Base-by-base conservation (phyloP, 2,888 invertebrate species). In the Mythimna vitellina region DNA sequence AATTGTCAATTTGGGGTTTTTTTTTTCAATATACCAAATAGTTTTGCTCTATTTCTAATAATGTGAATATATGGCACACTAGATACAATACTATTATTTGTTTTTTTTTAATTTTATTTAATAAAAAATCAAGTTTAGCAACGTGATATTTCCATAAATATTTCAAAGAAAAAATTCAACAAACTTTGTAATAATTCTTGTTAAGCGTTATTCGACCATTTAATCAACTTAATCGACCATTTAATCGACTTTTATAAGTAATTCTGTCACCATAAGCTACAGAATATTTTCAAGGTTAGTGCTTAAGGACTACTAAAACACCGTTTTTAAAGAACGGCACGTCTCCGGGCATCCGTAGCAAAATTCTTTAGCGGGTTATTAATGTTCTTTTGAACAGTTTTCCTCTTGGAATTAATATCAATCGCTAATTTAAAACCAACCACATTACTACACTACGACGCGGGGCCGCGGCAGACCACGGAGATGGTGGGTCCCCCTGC, bases 111-210 rank as follows among this genome's bases (percentile, higher is more conserved):
- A 38, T 38, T 38, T 10, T 38, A 8, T 38, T 38, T 38, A 32
- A 53, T 46, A n/a, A 46, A 54, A n/a, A 8, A 25, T 9, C 8
- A 49, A 51, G n/a, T 22, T n/a, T n/a, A 54, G 4, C 17, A 46
- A 46, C 17, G 5, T 46, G 12, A 9, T n/a, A 25, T 12, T n/a
- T 20, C 29, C 17, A 6, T 49, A 49, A 20, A 20, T 51, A 57
- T 62, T 56, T 61, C 12, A 51, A 14, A 51, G 9, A 20, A 53
- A 22, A 7, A 25, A 68, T 62, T 63, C 7, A 53, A 46, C 10
- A 51, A 56, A 62, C 49, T 35, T 62, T 25, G n/a, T 51, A 3
- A 29, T 42, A 14, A 3, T 46, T 46, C 61, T 63, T 76, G 49
- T 63, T 46, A 38, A 53, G 6, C 5, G 46, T 20, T 46, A 29